Evolutionary conservation across 1,140 invertebrate species (phyloP).

Genomic region (Neocloeon triangulifer): DNA sequence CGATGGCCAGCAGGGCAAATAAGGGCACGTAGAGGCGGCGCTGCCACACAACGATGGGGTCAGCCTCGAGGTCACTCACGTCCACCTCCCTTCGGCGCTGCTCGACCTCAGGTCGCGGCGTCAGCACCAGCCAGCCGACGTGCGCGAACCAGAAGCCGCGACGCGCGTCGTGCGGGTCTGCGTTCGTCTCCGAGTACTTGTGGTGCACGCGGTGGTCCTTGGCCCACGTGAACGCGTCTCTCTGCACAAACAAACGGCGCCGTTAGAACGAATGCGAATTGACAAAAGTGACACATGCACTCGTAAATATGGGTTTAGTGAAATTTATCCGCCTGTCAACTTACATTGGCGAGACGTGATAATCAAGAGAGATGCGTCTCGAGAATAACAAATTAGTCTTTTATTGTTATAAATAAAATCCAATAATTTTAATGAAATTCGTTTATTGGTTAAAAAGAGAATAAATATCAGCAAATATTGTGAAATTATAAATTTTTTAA

Average conservation of each 20-base stretch:
- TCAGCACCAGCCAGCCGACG: conserved; percentile 55
- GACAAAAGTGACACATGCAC: too few species aligned
- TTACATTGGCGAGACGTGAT: too few species aligned
- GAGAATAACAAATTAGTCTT: too few species aligned
- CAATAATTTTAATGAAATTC: too few species aligned
- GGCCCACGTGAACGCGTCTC: conserved; percentile 51
- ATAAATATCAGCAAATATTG: too few species aligned
- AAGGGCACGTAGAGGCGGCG: conserved; percentile 52
- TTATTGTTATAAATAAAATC: too few species aligned
- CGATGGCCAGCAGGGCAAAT: conserved; percentile 50
- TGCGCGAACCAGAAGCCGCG: conserved; percentile 63
- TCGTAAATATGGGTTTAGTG: too few species aligned
- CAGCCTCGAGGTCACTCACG: conserved; percentile 58
- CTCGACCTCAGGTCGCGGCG: conserved; percentile 53
- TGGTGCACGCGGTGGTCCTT: conserved; percentile 64
- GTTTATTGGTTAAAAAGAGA: too few species aligned
- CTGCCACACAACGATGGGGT: conserved; percentile 72
- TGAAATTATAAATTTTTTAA: too few species aligned
- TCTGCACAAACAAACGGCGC: conserved; percentile 26
- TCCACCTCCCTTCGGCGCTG: conserved; percentile 52
- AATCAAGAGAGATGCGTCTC: too few species aligned
- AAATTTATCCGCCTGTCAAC: too few species aligned
- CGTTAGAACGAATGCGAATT: too few species aligned
- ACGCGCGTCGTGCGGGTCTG: conserved; percentile 61
- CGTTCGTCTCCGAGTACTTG: conserved; percentile 58